Evolutionary conservation across 2,888 invertebrate species (phyloP), one percentile per base, ranked within the genome.

Genomic region (Cephus sareptanus): DNA sequence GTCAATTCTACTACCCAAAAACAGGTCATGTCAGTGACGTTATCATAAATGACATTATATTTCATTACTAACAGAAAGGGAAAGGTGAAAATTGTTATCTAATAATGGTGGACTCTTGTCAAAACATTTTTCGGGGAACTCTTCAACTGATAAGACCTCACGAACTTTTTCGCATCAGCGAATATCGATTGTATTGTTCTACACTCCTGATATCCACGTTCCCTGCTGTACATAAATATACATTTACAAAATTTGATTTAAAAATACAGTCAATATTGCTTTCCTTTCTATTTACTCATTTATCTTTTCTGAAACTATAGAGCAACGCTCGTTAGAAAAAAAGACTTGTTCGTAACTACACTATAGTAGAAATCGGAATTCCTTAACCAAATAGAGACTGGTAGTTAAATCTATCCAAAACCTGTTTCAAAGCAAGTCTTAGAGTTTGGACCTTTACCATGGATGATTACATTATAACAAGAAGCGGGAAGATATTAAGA

Each of bases 121-220:
- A 69, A 78, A 78, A 78, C 73, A 78, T 78, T 76, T 78, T 76
- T 76, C 70, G 75, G 78, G 56, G 73, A 75, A 76, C 78, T 56
- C 68, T 37, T 78, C 76, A 76, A 76, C 78, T 78, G 78, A 78
- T 78, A 78, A 78, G 71, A 34, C 56, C 35, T 37, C 40, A 76
- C 76, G 56, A 40, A 78, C 75, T 75, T 76, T 78, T 75, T 71
- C 13, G 31, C 31, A 30, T 71, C 34, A 71, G 56, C 56, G 69
- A 78, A 78, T 78, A 78, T 78, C 73, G 78, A 78, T 78, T 76
- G 68, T 73, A 76, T 75, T 71, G 75, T 78, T 76, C 76, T 9
- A 56, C 9, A 56, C 56, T 56, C 15, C 56, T 56, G 9, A 23
- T 56, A 56, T 15, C 40, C 15, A 40, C 15, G 56, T 56, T 56